These are phyloP conservation scores for Hydriomena furcata DNA, from an alignment of 2,888 invertebrate genomes.

Conservation along the genomic window DNA sequence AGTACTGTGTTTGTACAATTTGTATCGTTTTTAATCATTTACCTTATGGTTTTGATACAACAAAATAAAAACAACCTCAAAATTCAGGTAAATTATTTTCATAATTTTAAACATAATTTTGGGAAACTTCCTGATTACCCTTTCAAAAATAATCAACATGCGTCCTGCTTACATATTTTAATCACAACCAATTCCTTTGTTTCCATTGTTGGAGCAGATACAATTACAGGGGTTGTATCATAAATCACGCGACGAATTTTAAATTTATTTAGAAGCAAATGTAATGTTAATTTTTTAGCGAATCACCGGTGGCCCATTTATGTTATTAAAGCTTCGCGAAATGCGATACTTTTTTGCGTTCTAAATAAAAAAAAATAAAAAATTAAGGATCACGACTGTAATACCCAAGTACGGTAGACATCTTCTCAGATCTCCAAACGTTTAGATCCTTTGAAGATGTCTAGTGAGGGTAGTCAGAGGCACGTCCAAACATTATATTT, in stretches of 20 bases:
- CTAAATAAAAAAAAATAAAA: too few species aligned
- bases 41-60: too few species aligned
- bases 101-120: slow-evolving; percentile 4
- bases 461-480: too few species aligned
- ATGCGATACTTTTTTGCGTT: slow-evolving; percentile 25
- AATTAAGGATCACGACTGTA: too few species aligned
- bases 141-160: slow-evolving; percentile 27
- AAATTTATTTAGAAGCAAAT: slow-evolving; percentile 73
- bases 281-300: slow-evolving; percentile 67
- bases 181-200: slow-evolving; percentile 55
- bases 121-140: slow-evolving; percentile 13
- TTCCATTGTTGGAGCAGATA: slow-evolving; percentile 65
- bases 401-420: too few species aligned
- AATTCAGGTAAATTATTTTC: neutral
- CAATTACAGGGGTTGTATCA: slow-evolving; percentile 62
- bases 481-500: too few species aligned
- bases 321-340: slow-evolving; percentile 50
- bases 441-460: too few species aligned
- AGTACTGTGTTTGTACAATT: too few species aligned
- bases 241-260: slow-evolving; percentile 69
- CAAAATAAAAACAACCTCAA: neutral
- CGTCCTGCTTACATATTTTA: slow-evolving; percentile 39
- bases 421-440: too few species aligned
- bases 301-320: slow-evolving; percentile 64
- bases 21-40: too few species aligned